These are phyloP conservation scores for Bemisia tabaci DNA, from an alignment of 1,140 invertebrate genomes.

Conservation along the genomic window DNA sequence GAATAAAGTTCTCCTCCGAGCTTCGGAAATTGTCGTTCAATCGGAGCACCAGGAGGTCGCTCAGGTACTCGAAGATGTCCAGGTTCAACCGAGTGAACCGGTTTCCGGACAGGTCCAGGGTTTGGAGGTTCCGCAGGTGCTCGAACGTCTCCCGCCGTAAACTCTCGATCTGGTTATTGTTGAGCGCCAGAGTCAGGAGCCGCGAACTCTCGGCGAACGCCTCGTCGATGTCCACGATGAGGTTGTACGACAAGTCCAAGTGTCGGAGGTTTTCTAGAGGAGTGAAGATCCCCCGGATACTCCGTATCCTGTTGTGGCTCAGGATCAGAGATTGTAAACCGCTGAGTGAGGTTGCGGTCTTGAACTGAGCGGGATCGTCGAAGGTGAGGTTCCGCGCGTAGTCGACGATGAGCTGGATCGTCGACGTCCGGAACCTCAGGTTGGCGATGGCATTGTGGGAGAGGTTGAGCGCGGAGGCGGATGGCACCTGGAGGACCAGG, in stretches of 20 bases:
- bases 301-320: neutral
- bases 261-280: neutral
- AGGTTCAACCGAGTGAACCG: constrained; percentile 49
- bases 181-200: constrained; percentile 41
- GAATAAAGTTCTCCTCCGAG: constrained; percentile 32
- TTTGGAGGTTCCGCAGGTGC: constrained; percentile 48
- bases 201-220: neutral
- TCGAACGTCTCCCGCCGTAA: constrained; percentile 44
- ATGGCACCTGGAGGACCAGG: neutral
- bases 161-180: constrained; percentile 46
- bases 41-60: constrained; percentile 57
- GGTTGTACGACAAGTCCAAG: neutral
- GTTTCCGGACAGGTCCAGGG: constrained; percentile 69
- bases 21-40: constrained; percentile 52
- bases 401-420: too few species aligned
- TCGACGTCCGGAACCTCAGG: too few species aligned
- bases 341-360: too few species aligned
- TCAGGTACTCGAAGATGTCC: constrained; percentile 55
- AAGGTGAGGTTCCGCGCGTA: too few species aligned
- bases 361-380: too few species aligned
- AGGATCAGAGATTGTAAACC: neutral
- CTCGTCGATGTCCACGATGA: neutral
- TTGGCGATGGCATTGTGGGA: neutral
- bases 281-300: neutral
- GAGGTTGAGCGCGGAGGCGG: neutral